These are phyloP conservation scores for roundworm (Caenorhabditis elegans) DNA, from an alignment of 1,140 invertebrate genomes.

Conservation along the genomic window WBcel235 BX284606.5:4008501-4009000, in stretches of 20 bases:
- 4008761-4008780: conserved; percentile 27
- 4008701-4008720: conserved; percentile 33
- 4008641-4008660: conserved; percentile 40
- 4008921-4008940: background rate
- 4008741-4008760: conserved; percentile 26
- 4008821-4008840: background rate
- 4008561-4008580: no score
- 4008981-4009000: background rate
- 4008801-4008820: conserved; percentile 27
- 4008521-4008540: no score
- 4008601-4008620: background rate
- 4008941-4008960: background rate
- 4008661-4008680: conserved; percentile 33
- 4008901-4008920: background rate
- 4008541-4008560: no score
- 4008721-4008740: conserved; percentile 25
- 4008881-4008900: conserved; percentile 1
- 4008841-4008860: background rate
- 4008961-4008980: conserved; percentile 25
- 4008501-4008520: no score
- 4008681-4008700: conserved; percentile 21
- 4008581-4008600: conserved; percentile 11
- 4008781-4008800: conserved; percentile 31
- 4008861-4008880: background rate
- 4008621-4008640: conserved; percentile 33